A percentile compares a stretch with the other conserved stretches of the same genome.
These are phyloP conservation scores for Hydrozoanthus gracilis DNA, from an alignment of 92 coral and sea anemone genomes.

Conservation along the genomic window DNA sequence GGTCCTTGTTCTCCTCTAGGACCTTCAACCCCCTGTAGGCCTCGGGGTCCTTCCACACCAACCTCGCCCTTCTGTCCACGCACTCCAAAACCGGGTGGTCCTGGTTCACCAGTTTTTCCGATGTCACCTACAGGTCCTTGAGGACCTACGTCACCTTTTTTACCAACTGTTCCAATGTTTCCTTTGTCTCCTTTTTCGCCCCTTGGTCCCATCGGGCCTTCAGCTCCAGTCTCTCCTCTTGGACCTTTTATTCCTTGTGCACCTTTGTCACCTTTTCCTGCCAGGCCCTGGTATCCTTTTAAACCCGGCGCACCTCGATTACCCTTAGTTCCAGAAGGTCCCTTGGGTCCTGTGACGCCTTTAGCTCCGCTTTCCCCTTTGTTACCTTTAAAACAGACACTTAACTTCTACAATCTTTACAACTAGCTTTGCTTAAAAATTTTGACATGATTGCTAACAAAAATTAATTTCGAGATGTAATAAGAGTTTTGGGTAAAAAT, in stretches of 20 bases:
- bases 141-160: constrained; percentile 14
- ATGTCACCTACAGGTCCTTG: background rate
- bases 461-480: background rate
- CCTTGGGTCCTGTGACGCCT: background rate
- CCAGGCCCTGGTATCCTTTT: background rate
- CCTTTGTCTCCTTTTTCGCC: constrained; percentile 27
- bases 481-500: too few species aligned
- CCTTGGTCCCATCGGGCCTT: background rate
- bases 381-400: background rate
- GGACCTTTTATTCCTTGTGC: background rate
- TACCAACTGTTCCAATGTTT: background rate
- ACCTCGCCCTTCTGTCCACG: background rate
- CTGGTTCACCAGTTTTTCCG: too few species aligned
- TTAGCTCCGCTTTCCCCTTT: background rate
- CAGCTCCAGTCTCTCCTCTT: constrained; percentile 10
- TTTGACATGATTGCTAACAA: background rate
- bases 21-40: background rate
- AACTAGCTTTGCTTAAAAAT: too few species aligned
- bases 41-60: background rate
- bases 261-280: constrained; percentile 12
- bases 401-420: too few species aligned
- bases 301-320: background rate
- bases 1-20: background rate
- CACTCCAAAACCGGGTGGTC: background rate
- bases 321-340: constrained; percentile 11